Conservation (phyloP, 37 sponge, comb jelly and placozoan genomes). For the Crambe crambe region DNA sequence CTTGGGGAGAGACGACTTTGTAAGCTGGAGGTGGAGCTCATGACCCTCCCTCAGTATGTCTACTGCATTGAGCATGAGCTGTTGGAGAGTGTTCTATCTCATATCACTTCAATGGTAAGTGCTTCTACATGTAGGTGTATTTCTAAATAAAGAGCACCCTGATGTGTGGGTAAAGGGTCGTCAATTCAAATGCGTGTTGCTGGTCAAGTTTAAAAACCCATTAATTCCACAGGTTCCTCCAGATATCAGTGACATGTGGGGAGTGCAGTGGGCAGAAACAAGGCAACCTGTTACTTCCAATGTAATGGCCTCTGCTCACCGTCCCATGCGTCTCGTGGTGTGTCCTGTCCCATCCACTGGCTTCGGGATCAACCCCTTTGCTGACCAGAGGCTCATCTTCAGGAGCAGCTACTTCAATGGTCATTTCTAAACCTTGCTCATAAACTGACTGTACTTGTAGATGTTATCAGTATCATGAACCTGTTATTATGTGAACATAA, state of each 20-base stretch:
- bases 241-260: background rate
- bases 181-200: background rate
- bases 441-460: too few relatives aligned
- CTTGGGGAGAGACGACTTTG: constrained; percentile 58
- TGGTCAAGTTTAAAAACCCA: background rate
- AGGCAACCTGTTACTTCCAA: background rate
- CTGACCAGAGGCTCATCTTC: background rate
- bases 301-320: background rate
- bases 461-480: too few relatives aligned
- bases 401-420: background rate
- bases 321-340: background rate
- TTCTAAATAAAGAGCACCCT: background rate
- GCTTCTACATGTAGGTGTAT: background rate
- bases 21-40: constrained; percentile 37
- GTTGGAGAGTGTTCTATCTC: background rate
- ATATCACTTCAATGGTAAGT: background rate
- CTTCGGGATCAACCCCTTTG: too few relatives aligned
- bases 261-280: background rate
- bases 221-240: background rate
- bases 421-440: too few relatives aligned
- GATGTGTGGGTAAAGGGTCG: background rate
- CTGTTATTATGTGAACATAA: too few relatives aligned
- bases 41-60: background rate
- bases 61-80: constrained; percentile 5
- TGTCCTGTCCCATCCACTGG: background rate